phyloP scores from a whole-genome alignment of 2,113 vertebrate genomes.

The Actinemys pallida region DNA sequence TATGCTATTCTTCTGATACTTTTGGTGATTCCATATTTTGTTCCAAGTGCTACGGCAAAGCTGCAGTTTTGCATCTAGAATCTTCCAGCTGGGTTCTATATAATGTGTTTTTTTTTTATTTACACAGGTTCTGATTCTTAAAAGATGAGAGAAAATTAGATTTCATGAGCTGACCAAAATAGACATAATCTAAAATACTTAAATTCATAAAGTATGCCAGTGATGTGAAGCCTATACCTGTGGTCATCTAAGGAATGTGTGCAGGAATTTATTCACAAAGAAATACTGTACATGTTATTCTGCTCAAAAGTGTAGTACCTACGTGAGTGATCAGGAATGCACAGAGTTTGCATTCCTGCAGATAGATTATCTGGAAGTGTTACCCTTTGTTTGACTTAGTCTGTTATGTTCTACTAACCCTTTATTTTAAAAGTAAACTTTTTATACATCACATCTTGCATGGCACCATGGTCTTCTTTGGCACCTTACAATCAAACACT shows the following conservation, averaged over 20 bases:
- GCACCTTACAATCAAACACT: conserved; percentile 55
- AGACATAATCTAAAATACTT: conserved; percentile 42
- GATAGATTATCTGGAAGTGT: conserved; percentile 56
- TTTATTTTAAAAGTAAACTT: conserved; percentile 52
- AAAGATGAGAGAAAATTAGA: conserved; percentile 33
- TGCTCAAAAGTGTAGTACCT: conserved; percentile 1
- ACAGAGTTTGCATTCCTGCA: conserved; percentile 50
- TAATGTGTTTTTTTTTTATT: not conserved
- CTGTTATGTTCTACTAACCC: conserved; percentile 48
- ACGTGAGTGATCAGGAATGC: not conserved
- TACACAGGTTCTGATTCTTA: conserved; percentile 3
- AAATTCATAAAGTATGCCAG: not conserved
- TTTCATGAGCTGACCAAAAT: not conserved
- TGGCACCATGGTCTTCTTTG: conserved; percentile 49
- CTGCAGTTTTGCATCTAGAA: not conserved
- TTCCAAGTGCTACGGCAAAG: not conserved
- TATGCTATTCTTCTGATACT: not conserved
- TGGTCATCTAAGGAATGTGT: conserved; percentile 35
- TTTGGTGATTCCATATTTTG: not conserved
- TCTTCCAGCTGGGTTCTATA: not conserved
- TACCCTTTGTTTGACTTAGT: conserved; percentile 45
- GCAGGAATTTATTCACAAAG: conserved; percentile 48
- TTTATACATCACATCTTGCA: conserved; percentile 67
- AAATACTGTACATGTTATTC: conserved; percentile 5
- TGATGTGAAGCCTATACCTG: conserved; percentile 39